A percentile compares a stretch with the other conserved stretches of the same genome.
These are phyloP conservation scores for Globodera rostochiensis DNA, from an alignment of 1,140 invertebrate genomes.

Conservation along the genomic window DNA sequence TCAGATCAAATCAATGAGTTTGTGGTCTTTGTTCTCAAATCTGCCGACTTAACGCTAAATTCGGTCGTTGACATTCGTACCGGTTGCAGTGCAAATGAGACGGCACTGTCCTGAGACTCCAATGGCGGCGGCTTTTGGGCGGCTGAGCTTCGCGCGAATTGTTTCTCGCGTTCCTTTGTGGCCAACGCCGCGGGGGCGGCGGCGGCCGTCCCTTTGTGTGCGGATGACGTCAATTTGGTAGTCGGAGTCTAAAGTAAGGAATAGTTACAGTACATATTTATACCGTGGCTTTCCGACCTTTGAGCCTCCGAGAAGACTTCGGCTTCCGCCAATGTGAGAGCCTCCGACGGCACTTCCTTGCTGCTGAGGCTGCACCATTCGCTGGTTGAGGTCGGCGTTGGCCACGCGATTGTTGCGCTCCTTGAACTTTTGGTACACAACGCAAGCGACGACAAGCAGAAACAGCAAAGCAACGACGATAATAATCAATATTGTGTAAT, in stretches of 20 bases:
- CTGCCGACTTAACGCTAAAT: neutral
- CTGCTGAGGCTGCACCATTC: constrained; percentile 17
- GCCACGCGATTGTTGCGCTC: constrained; percentile 24
- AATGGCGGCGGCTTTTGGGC: constrained; percentile 10
- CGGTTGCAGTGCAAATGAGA: constrained; percentile 22
- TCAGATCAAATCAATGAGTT: no score
- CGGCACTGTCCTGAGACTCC: constrained; percentile 21
- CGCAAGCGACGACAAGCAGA: constrained; percentile 20
- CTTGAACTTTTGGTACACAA: constrained; percentile 29
- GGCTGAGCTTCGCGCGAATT: neutral
- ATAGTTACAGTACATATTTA: neutral
- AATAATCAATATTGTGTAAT: constrained; percentile 27
- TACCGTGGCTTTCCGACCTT: neutral
- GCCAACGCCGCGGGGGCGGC: neutral
- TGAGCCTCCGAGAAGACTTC: neutral
- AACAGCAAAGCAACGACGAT: constrained; percentile 18
- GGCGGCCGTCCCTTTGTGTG: neutral
- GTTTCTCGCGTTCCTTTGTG: constrained; percentile 11
- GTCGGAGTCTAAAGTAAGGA: constrained; percentile 1
- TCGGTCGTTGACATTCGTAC: neutral
- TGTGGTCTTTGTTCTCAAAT: no score
- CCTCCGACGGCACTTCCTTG: neutral
- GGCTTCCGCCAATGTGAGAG: neutral
- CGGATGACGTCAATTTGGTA: neutral
- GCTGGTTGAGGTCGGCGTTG: constrained; percentile 28